Conservation (phyloP, 2,888 invertebrate genomes). For the Erebia palarica region DNA sequence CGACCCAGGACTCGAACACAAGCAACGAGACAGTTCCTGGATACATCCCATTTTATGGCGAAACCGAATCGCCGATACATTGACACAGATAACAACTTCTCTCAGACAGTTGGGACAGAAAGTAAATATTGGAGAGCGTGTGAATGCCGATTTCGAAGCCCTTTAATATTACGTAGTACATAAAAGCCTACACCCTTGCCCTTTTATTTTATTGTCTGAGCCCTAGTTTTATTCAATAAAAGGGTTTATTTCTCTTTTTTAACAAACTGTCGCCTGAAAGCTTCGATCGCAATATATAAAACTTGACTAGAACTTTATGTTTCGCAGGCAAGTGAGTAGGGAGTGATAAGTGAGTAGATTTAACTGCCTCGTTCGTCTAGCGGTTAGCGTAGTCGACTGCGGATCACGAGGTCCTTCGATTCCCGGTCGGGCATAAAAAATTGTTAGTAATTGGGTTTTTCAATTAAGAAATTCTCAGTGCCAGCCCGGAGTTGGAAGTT, state of each 20-base stretch:
- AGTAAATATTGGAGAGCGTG: conserved; percentile 9
- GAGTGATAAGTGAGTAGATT: too few relatives aligned
- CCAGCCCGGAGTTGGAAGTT: too few relatives aligned
- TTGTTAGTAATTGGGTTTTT: too few relatives aligned
- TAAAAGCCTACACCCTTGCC: conserved; percentile 5
- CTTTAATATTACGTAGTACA: neutral
- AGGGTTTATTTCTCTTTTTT: neutral
- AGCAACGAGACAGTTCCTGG: too few relatives aligned
- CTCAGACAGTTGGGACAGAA: neutral
- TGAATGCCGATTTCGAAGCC: neutral
- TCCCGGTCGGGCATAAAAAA: too few relatives aligned
- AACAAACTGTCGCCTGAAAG: neutral
- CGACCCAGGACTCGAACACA: too few relatives aligned
- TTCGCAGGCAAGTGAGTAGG: too few relatives aligned
- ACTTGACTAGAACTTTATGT: too few relatives aligned
- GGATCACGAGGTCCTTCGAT: too few relatives aligned
- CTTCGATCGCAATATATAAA: neutral
- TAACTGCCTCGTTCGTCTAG: too few relatives aligned
- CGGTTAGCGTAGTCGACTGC: too few relatives aligned
- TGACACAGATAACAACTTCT: neutral
- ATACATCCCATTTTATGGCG: neutral
- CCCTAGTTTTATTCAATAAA: conserved; percentile 11
- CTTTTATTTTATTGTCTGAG: neutral
- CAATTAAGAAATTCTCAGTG: too few relatives aligned
- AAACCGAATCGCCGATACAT: conserved; percentile 4